Base-by-base conservation (phyloP, 1,140 invertebrate genomes). In the Parasteatoda tepidariorum region DNA sequence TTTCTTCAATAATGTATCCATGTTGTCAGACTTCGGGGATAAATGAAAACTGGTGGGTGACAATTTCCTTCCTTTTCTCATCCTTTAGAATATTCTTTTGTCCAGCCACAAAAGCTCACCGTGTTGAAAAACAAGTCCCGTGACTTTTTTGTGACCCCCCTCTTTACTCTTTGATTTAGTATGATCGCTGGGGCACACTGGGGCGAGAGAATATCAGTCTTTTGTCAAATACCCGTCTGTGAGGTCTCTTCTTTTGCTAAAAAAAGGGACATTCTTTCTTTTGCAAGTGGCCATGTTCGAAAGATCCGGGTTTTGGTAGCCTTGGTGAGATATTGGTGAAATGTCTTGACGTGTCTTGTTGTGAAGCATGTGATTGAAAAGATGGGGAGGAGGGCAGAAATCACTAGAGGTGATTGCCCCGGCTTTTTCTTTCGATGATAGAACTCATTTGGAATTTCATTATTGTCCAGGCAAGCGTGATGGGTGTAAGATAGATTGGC, bases 141-240 rank as follows among this genome's bases (percentile, higher is more conserved):
- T 38, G 64, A 34, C 31, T 67, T 34, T 59, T n/a, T n/a, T n/a
- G n/a, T 48, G 38, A 48, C 9, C 38, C 38, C 18, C 38, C 38
- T n/a, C n/a, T n/a, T n/a, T n/a, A 64, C 22, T 64, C 38, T 61
- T 79, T 79, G 75, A 79, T 79, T 79, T 79, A 67, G 64, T 67
- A 54, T 54, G 62, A 30, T 64, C 4, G 30, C 34, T 41, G 62
- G 75, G 75, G 30, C 15, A n/a, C 22, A 34, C 22, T 22, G 15
- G 30, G 41, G 61, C 22, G 59, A 31, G 34, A 41, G 61, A 78
- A 54, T 48, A 54, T 66, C 34, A 48, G 34, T 66, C 74, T 78
- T 78, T 78, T 78, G 74, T 78, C 74, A 68, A 64, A 62, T 34
- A 48, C 15, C 75, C 31, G 38, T 68, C 75, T 79, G 75, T 79